Conservation (phyloP, 2,113 vertebrate species). For the Formicarius rufipectus region DNA sequence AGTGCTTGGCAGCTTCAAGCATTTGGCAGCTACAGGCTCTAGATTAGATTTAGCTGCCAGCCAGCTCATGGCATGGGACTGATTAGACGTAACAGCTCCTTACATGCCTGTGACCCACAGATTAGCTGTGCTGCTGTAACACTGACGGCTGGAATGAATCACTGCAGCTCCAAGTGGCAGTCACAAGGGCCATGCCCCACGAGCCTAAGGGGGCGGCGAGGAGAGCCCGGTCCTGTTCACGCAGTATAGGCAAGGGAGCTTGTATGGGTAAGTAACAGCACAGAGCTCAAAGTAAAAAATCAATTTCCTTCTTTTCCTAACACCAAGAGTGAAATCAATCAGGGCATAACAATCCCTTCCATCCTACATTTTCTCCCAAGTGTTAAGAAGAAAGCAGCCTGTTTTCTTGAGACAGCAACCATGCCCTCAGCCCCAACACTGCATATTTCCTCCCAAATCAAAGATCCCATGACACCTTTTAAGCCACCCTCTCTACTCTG, state of each 20-base stretch:
- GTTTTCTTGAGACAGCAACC: background rate
- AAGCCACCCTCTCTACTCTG: background rate
- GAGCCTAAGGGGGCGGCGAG: rapidly evolving
- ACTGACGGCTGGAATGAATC: background rate
- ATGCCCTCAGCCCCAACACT: background rate
- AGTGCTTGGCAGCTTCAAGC: background rate
- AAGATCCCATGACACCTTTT: background rate
- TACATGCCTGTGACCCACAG: background rate
- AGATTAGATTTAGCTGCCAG: conserved; percentile 18
- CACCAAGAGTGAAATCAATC: conserved; percentile 29
- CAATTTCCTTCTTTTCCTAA: background rate
- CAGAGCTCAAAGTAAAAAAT: background rate
- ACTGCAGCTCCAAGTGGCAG: background rate
- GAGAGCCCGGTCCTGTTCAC: background rate
- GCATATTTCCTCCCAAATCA: background rate
- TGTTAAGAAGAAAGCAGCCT: background rate
- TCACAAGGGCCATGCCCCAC: background rate
- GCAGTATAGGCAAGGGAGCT: rapidly evolving
- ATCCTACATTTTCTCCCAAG: rapidly evolving
- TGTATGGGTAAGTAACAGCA: background rate
- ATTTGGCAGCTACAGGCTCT: background rate
- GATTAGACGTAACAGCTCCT: conserved; percentile 12
- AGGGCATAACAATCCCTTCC: background rate
- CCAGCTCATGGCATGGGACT: conserved; percentile 16
- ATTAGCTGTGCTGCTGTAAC: background rate